phyloP scores from a whole-genome alignment of 1,140 invertebrate species.

The Drosophila orena region DNA sequence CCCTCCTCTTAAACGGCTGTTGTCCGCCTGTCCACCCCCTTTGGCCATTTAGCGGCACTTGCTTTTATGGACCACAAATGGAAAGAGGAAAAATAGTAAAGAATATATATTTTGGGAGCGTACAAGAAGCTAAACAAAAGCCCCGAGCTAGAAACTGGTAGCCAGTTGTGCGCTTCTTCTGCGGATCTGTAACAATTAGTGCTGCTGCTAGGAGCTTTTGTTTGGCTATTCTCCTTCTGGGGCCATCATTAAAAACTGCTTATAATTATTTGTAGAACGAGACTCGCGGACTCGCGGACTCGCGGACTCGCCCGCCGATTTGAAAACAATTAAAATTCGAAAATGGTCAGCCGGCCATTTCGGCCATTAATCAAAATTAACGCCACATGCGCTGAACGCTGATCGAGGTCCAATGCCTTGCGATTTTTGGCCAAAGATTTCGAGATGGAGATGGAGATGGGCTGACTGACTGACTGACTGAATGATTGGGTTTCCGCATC shows the following conservation, averaged over 20 bases:
- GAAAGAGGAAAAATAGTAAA: background rate
- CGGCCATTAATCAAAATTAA: slow-evolving; percentile 84
- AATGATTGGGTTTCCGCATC: slow-evolving; percentile 73
- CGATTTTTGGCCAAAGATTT: slow-evolving; percentile 40
- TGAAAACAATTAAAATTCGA: slow-evolving; percentile 81
- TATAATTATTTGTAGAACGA: slow-evolving; percentile 83
- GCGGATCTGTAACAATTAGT: slow-evolving; percentile 80
- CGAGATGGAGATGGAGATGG: slow-evolving; percentile 24
- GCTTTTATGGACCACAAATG: slow-evolving; percentile 54
- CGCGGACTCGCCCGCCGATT: slow-evolving; percentile 74
- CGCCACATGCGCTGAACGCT: slow-evolving; percentile 72
- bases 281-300: slow-evolving; percentile 63
- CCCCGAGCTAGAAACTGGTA: slow-evolving; percentile 75
- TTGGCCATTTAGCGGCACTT: slow-evolving; percentile 79
- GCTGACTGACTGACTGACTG: no score
- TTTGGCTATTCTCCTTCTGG: slow-evolving; percentile 61
- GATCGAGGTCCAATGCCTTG: slow-evolving; percentile 42
- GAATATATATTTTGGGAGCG: slow-evolving; percentile 23
- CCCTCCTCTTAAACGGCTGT: slow-evolving; percentile 36
- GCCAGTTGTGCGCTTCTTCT: slow-evolving; percentile 71
- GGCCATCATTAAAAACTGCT: slow-evolving; percentile 78
- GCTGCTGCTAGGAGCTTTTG: slow-evolving; percentile 68
- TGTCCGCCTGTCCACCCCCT: slow-evolving; percentile 43
- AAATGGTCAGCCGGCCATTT: slow-evolving; percentile 76
- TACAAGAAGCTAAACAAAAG: slow-evolving; percentile 34